Conservation (phyloP, 2,797 vertebrate genomes). For the Oryzias dopingdopingensis region DNA sequence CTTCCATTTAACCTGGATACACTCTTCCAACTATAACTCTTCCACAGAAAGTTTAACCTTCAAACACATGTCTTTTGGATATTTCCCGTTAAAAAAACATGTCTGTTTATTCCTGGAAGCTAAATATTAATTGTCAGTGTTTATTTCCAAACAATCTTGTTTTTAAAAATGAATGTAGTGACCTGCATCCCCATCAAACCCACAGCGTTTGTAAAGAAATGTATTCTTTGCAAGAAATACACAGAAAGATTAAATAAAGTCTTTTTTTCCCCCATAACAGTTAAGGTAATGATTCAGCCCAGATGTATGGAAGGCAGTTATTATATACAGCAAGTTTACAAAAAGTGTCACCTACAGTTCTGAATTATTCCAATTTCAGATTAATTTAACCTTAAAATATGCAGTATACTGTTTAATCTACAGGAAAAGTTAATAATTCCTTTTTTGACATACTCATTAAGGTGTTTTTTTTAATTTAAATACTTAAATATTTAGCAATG, state of each 20-base stretch:
- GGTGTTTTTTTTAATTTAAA: slow-evolving; percentile 82
- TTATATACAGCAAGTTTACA: slow-evolving; percentile 94
- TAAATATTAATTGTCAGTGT: slow-evolving; percentile 14
- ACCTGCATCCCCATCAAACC: slow-evolving; percentile 6
- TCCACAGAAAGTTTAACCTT: slow-evolving; percentile 18
- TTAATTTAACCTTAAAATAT: slow-evolving; percentile 89
- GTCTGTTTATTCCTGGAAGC: slow-evolving; percentile 6
- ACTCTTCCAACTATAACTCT: neutral
- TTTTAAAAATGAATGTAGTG: slow-evolving; percentile 12
- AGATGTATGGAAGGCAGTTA: slow-evolving; percentile 87
- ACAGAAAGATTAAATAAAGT: slow-evolving; percentile 72
- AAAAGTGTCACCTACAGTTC: slow-evolving; percentile 90
- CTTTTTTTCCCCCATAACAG: slow-evolving; percentile 81
- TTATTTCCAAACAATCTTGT: slow-evolving; percentile 16
- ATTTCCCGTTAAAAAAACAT: slow-evolving; percentile 13
- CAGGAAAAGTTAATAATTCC: slow-evolving; percentile 96
- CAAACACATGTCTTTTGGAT: slow-evolving; percentile 6
- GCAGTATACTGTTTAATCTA: slow-evolving; percentile 90
- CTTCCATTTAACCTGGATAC: slow-evolving; percentile 65
- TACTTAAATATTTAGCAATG: slow-evolving; percentile 88
- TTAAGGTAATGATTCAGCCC: slow-evolving; percentile 85
- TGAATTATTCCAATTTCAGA: slow-evolving; percentile 85
- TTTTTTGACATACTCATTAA: slow-evolving; percentile 75
- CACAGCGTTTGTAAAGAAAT: slow-evolving; percentile 65
- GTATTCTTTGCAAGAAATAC: slow-evolving; percentile 68